Conservation (phyloP, 2,888 invertebrate genomes). For the Papilio protenor region DNA sequence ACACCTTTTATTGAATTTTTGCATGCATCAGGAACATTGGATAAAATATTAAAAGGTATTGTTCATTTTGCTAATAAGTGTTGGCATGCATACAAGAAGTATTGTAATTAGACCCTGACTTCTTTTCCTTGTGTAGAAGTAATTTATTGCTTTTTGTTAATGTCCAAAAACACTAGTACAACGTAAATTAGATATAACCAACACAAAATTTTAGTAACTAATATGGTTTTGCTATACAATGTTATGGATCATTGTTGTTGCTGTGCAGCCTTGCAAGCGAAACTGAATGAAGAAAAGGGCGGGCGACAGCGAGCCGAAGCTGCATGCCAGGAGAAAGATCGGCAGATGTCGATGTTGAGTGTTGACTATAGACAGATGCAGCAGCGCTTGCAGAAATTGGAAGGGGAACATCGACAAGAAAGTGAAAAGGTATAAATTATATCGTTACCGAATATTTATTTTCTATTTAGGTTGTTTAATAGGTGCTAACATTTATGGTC, state of each 20-base stretch:
- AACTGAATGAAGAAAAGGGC: conserved; percentile 95
- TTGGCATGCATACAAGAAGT: conserved; percentile 31
- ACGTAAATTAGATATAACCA: not conserved
- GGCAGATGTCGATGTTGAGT: conserved; percentile 96
- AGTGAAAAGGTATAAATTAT: conserved; percentile 87
- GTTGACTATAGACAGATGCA: conserved; percentile 98
- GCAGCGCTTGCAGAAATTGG: conserved; percentile 93
- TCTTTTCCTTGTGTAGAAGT: conserved; percentile 4
- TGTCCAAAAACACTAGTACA: not conserved
- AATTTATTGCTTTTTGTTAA: conserved; percentile 24
- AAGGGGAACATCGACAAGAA: conserved; percentile 96
- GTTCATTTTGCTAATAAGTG: conserved; percentile 73
- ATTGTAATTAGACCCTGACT: conserved; percentile 9
- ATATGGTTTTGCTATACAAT: conserved; percentile 21
- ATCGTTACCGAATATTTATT: not conserved
- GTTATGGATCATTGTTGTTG: conserved; percentile 12
- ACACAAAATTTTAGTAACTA: not conserved
- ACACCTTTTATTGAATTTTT: conserved; percentile 68
- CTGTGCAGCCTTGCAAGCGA: conserved; percentile 92
- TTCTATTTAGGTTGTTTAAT: not conserved
- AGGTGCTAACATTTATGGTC: not conserved
- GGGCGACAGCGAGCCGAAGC: conserved; percentile 94
- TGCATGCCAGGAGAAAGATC: conserved; percentile 94
- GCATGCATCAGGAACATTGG: conserved; percentile 87
- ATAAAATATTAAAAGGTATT: conserved; percentile 88